Percentiles rank a stretch among this genome's conserved stretches.
These are phyloP conservation scores for Tolypeutes matacus DNA, from an alignment of 2,797 vertebrate genomes.

Conservation along the genomic window DNA sequence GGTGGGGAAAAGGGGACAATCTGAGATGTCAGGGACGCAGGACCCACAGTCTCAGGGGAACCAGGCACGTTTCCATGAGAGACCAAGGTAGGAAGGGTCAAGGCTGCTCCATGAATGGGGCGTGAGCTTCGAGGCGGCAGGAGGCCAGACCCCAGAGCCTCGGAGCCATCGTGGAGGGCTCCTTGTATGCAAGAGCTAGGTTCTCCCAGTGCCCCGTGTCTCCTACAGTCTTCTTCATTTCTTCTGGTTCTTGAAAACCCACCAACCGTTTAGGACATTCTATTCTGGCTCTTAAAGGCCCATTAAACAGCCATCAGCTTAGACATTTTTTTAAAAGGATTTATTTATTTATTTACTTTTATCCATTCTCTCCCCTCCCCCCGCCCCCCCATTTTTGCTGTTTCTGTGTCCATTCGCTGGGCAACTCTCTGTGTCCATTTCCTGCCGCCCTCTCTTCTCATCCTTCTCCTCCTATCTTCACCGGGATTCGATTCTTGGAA, in stretches of 20 bases:
- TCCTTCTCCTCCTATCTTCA: too few relatives aligned
- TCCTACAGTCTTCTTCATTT: neutral
- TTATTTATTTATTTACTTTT: too few relatives aligned
- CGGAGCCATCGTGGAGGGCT: fast-evolving
- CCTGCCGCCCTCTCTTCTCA: too few relatives aligned
- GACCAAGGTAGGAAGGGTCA: neutral
- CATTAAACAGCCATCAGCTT: neutral
- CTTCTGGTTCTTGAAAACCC: neutral
- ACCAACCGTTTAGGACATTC: neutral
- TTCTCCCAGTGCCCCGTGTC: neutral
- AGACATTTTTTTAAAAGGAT: too few relatives aligned
- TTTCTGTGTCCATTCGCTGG: too few relatives aligned
- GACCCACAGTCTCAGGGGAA: neutral
- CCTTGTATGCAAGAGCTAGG: neutral
- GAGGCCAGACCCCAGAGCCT: neutral
- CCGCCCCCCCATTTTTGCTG: too few relatives aligned
- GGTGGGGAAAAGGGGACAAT: neutral
- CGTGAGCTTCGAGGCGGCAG: neutral
- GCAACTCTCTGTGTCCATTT: too few relatives aligned
- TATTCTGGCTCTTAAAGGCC: neutral
- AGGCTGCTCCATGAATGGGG: too few relatives aligned
- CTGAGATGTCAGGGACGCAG: too few relatives aligned
- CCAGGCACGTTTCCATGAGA: neutral
- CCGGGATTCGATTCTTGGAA: too few relatives aligned
- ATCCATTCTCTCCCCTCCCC: too few relatives aligned